Evolutionary conservation across 2,888 invertebrate species (phyloP), one percentile per base, ranked within the genome.

Genomic region (Netelia virgata): DNA sequence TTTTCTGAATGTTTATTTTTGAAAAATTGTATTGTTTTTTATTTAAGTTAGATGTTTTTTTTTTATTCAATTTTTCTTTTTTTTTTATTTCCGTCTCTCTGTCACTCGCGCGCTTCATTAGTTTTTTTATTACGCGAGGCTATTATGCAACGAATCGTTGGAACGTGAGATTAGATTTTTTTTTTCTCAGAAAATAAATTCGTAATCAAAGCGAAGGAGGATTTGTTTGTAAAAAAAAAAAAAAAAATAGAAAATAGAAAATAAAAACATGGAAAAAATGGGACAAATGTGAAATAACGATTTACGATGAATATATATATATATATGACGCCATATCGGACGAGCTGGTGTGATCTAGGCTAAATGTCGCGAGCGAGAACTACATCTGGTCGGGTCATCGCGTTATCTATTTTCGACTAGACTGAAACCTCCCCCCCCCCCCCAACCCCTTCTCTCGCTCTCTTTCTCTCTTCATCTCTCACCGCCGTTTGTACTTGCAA

Each of bases 321-420:
- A 18, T 10, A 73, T 28, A 28, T 64, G 47, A 66, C 16, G 18
- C 57, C 20, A 20, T 28, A 66, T 9, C 18, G 18, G 53, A 81
- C 76, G 76, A 76, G 74, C 43, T 36, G 47, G 74, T 73, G 78
- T 82, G 78, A 84, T 82, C 84, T 84, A 72, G 84, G 84, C 82
- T 84, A 78, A 84, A 84, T 84, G 78, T 78, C 78, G 82, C 64
- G 74, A 81, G 77, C 59, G 64, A 84, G 66, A 83, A 78, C 63
- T 57, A 78, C 78, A 84, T 84, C 84, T 82, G 82, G 84, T 78
- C 75, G 78, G 81, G 84, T 82, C 84, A 82, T 84, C 82, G 74
- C 84, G 84, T 84, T 84, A 84, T 84, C 84, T 84, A 84, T 84
- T 84, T 84, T 78, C 78, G 82, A 84, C 84, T 75, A 75, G 82